These are phyloP conservation scores for Meles meles DNA, from an alignment of 2,113 vertebrate species.

Conservation along the genomic window DNA sequence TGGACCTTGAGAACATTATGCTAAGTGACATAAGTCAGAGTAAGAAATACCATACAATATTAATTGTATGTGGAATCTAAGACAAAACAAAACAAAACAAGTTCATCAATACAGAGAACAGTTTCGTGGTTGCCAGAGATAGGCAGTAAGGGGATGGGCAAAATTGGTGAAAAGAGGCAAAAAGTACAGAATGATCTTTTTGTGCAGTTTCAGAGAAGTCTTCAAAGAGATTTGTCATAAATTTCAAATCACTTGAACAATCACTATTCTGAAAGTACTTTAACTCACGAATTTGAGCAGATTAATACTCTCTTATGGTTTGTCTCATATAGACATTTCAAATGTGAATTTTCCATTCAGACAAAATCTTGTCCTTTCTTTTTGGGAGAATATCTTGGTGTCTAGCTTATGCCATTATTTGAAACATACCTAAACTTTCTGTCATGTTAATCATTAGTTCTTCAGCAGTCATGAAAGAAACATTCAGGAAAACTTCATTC, in stretches of 20 bases:
- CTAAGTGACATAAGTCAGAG: neutral
- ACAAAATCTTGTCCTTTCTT: neutral
- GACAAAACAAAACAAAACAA: neutral
- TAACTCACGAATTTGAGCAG: conserved; percentile 41
- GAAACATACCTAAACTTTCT: neutral
- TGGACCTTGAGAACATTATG: neutral
- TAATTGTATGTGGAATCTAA: neutral
- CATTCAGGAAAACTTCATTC: neutral
- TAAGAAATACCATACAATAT: neutral
- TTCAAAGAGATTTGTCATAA: conserved; percentile 46
- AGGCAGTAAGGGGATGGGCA: neutral
- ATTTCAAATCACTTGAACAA: conserved; percentile 23
- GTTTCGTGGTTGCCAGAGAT: neutral
- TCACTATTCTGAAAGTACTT: neutral
- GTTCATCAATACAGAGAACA: neutral
- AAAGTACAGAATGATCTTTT: neutral
- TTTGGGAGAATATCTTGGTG: neutral
- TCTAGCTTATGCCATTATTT: neutral
- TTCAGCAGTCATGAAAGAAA: neutral
- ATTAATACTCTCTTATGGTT: too few relatives aligned
- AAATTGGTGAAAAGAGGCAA: neutral
- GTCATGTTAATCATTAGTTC: neutral
- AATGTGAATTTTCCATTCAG: conserved; percentile 8
- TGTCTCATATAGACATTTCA: neutral
- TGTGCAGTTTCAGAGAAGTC: conserved; percentile 65